Percentiles rank a stretch among this genome's conserved stretches.
These are phyloP conservation scores for Virgularia gustaviana DNA, from an alignment of 92 coral and sea anemone genomes.

Conservation along the genomic window DNA sequence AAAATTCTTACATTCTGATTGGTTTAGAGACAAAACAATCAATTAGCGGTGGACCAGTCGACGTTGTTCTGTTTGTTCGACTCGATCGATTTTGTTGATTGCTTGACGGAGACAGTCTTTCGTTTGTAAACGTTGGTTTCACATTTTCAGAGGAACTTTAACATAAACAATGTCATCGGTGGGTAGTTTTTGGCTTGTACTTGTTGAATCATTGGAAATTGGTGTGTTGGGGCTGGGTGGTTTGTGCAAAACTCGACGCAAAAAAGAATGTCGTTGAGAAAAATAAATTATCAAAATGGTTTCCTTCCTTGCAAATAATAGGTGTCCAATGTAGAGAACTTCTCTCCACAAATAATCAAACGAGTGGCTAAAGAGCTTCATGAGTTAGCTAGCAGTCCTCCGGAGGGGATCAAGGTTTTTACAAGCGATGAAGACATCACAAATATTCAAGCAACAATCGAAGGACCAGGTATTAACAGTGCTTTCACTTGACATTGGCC, in stretches of 20 bases:
- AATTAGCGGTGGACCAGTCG: constrained; percentile 11
- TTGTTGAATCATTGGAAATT: too few species aligned
- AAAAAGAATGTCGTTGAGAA: neutral
- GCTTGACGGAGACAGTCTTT: neutral
- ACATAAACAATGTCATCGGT: constrained; percentile 6
- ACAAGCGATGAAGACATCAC: constrained; percentile 92
- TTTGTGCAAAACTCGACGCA: too few species aligned
- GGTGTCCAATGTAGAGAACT: constrained; percentile 93
- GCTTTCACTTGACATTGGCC: neutral
- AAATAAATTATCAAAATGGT: neutral
- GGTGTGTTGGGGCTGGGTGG: too few species aligned
- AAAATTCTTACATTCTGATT: constrained; percentile 28
- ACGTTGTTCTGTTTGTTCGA: constrained; percentile 17
- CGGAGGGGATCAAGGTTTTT: constrained; percentile 92
- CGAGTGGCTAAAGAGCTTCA: constrained; percentile 87
- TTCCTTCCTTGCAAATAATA: neutral
- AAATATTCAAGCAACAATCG: constrained; percentile 96
- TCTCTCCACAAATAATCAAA: constrained; percentile 97
- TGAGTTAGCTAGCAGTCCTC: constrained; percentile 78
- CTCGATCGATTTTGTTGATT: constrained; percentile 4
- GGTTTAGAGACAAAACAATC: constrained; percentile 37
- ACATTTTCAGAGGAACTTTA: too few species aligned
- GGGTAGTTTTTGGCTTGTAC: neutral
- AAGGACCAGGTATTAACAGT: constrained; percentile 93
- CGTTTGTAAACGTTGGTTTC: too few species aligned